A percentile compares a stretch with the other conserved stretches of the same genome.
phyloP scores from a whole-genome alignment of 2,888 invertebrate genomes.

The Cheilosia scutellata region DNA sequence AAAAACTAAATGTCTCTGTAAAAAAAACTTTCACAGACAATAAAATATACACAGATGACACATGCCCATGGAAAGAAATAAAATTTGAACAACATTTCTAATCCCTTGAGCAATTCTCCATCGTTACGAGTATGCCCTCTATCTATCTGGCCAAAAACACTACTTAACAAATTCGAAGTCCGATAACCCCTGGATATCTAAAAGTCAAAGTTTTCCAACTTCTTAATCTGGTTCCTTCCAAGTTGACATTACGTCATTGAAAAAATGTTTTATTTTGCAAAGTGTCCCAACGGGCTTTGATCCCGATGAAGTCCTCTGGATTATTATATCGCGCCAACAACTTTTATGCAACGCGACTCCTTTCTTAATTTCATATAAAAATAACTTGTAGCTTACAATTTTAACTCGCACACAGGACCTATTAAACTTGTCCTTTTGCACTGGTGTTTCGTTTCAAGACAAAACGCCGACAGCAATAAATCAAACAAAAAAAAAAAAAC shows the following conservation, averaged over 20 bases:
- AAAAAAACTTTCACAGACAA: too few species aligned
- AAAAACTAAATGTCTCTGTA: too few species aligned
- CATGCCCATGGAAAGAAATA: too few species aligned
- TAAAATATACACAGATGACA: too few species aligned
- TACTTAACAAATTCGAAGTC: not conserved
- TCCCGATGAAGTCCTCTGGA: not conserved
- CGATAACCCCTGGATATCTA: not conserved
- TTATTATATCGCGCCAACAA: constrained; percentile 1
- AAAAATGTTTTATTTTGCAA: constrained; percentile 1
- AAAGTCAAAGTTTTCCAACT: not conserved
- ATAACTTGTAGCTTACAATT: constrained; percentile 13
- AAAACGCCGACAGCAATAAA: constrained; percentile 19
- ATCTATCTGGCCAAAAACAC: too few species aligned
- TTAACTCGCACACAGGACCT: constrained; percentile 35
- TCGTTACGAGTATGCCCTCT: too few species aligned
- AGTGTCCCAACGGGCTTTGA: not conserved
- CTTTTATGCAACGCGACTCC: not conserved
- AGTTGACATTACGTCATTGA: not conserved
- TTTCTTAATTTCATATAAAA: constrained; percentile 4
- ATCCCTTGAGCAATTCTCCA: too few species aligned
- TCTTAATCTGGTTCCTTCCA: too few species aligned
- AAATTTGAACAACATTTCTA: too few species aligned
- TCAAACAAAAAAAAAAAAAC: not conserved
- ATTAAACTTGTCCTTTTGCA: constrained; percentile 44
- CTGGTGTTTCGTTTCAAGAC: constrained; percentile 21